These are phyloP conservation scores for Cotesia vestalis DNA, from an alignment of 1,140 invertebrate species.

Conservation along the genomic window DNA sequence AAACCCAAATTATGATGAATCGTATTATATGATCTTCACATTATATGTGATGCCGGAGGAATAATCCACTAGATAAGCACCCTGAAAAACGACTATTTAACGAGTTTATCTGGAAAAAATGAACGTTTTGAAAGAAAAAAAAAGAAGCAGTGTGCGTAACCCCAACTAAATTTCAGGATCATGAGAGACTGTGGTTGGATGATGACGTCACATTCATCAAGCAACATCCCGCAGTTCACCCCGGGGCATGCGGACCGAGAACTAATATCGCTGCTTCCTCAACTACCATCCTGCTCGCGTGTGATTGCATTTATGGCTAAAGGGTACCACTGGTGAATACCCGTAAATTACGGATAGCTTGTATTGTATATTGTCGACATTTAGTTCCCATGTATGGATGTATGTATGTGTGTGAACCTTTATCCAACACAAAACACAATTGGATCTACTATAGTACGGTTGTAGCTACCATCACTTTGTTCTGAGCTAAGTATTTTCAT, in stretches of 20 bases:
- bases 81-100: no score
- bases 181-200: conserved; percentile 26
- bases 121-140: conserved; percentile 10
- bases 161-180: conserved; percentile 24
- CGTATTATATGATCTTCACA: no score
- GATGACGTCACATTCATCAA: conserved; percentile 37
- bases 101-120: no score
- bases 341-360: conserved; percentile 32
- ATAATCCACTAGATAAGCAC: no score
- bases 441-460: no score
- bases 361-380: neutral
- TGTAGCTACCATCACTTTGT: no score
- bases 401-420: neutral
- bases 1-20: no score
- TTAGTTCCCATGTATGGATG: neutral
- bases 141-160: conserved; percentile 35
- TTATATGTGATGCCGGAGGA: no score
- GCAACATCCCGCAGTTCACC: conserved; percentile 21
- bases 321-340: conserved; percentile 25
- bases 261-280: conserved; percentile 35
- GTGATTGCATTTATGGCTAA: conserved; percentile 34
- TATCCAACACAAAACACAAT: neutral
- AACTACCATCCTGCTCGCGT: conserved; percentile 22
- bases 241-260: conserved; percentile 27
- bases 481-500: no score